These are phyloP conservation scores for Phania funesta DNA, from an alignment of 2,888 invertebrate genomes.

Conservation along the genomic window DNA sequence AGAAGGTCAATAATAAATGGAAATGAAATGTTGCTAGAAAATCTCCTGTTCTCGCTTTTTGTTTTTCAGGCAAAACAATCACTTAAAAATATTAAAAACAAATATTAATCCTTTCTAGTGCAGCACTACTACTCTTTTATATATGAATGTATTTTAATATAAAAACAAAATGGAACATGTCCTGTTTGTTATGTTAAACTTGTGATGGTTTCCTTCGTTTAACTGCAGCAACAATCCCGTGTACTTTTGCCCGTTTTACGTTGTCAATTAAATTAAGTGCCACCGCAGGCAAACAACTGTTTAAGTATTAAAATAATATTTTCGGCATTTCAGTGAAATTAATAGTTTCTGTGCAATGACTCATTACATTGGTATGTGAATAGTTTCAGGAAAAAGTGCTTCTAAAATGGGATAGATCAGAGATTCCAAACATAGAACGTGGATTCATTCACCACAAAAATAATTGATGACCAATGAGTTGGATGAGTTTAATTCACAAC, in stretches of 20 bases:
- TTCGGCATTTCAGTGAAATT: slow-evolving; percentile 21
- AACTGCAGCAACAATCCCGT: slow-evolving; percentile 50
- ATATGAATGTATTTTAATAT: slow-evolving; percentile 34
- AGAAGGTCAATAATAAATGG: slow-evolving; percentile 64
- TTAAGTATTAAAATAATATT: slow-evolving; percentile 53
- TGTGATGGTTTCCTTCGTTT: slow-evolving; percentile 36
- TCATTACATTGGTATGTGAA: background rate
- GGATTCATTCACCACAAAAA: too few species aligned
- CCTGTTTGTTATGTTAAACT: slow-evolving; percentile 16
- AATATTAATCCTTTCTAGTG: slow-evolving; percentile 70
- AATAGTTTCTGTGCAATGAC: slow-evolving; percentile 29
- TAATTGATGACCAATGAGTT: too few species aligned
- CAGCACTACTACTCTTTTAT: slow-evolving; percentile 21
- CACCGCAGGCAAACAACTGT: slow-evolving; percentile 75
- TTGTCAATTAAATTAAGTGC: slow-evolving; percentile 81
- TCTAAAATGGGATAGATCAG: background rate
- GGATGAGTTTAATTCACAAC: too few species aligned
- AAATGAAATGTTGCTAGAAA: slow-evolving; percentile 47
- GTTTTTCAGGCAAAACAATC: slow-evolving; percentile 47
- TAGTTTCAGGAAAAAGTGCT: slow-evolving; percentile 15
- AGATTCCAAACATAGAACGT: background rate
- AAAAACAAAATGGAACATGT: slow-evolving; percentile 59
- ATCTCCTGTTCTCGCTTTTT: background rate
- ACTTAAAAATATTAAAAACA: slow-evolving; percentile 67
- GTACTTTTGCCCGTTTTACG: slow-evolving; percentile 69